Evolutionary conservation across 2,797 vertebrate species (phyloP), one percentile per base, ranked within the genome.

Genomic region (Arrhamphus sclerolepis): DNA sequence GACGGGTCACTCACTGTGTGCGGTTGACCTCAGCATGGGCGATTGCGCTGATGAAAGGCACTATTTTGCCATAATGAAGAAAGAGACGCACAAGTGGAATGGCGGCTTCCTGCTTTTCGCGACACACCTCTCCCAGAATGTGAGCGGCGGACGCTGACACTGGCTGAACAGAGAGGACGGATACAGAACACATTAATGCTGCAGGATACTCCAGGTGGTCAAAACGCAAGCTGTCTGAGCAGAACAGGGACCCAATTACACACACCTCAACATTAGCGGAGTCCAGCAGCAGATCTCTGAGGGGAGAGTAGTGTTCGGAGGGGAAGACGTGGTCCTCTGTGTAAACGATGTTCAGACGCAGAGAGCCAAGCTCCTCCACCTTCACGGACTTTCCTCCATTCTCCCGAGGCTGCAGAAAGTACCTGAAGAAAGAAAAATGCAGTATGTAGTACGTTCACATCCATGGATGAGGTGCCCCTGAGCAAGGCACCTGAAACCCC

Each of bases 291-390:
- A 98, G 92, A 5, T 98, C 96, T 82, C 96, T 89, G 75, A 99
- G 95, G 0, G 95, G 93, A 39, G 90, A 94, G 84, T 99, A 99
- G 89, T 94, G 95, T 49, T 98, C 94, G 0, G 97, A 95, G 55
- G 95, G 92, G 87, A 99, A 98, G 73, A 99, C 98, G 11, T 99
- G 97, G 85, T 99, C 98, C 78, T 99, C 98, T 0, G 98, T 99
- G 92, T 99, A 99, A 88, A 99, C 94, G 42, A 99, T 96, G 68
- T 99, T 99, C 72, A 99, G 84, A 72, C 98, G 92, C 77, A 99
- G 90, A 22, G 98, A 99, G 62, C 98, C 98, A 0, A 98, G 92
- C 64, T 98, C 97, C 26, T 97, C 97, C 0, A 95, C 95, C 86
- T 99, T 99, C 78, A 97, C 82, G 1, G 93, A 94, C 80, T 97